A percentile compares a stretch with the other conserved stretches of the same genome.
These are phyloP conservation scores for Drosophila borborema DNA, from an alignment of 2,888 invertebrate genomes.

Conservation along the genomic window DNA sequence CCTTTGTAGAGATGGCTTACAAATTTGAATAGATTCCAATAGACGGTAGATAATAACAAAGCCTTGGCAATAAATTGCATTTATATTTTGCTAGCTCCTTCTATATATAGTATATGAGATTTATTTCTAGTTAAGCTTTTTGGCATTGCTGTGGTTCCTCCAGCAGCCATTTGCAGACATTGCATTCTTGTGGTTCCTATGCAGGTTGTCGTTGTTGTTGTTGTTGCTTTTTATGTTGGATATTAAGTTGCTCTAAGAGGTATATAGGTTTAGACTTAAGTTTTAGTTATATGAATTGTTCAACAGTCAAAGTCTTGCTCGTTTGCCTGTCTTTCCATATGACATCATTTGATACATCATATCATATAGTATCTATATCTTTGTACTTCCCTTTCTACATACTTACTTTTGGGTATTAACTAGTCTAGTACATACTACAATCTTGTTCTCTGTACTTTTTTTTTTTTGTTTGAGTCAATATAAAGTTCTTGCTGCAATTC, in stretches of 20 bases:
- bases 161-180: slow-evolving; percentile 19
- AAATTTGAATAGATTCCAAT: not conserved
- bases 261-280: not conserved
- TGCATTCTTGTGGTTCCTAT: slow-evolving; percentile 20
- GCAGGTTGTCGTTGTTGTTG: slow-evolving; percentile 11
- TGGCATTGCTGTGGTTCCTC: not conserved
- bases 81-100: not conserved
- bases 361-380: not conserved
- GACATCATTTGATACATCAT: not conserved
- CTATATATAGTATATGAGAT: not conserved
- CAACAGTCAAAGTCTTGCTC: not conserved
- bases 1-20: not conserved
- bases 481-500: slow-evolving; percentile 58
- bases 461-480: slow-evolving; percentile 10
- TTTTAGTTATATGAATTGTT: not conserved
- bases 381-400: too few species aligned
- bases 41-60: not conserved
- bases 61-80: slow-evolving; percentile 2
- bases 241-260: not conserved
- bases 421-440: not conserved
- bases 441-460: not conserved
- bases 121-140: not conserved
- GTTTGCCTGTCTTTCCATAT: too few species aligned
- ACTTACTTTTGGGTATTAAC: not conserved
- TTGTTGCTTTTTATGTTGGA: not conserved